phyloP scores from a whole-genome alignment of 2,888 invertebrate genomes.

The Drosophila antonietae region DNA sequence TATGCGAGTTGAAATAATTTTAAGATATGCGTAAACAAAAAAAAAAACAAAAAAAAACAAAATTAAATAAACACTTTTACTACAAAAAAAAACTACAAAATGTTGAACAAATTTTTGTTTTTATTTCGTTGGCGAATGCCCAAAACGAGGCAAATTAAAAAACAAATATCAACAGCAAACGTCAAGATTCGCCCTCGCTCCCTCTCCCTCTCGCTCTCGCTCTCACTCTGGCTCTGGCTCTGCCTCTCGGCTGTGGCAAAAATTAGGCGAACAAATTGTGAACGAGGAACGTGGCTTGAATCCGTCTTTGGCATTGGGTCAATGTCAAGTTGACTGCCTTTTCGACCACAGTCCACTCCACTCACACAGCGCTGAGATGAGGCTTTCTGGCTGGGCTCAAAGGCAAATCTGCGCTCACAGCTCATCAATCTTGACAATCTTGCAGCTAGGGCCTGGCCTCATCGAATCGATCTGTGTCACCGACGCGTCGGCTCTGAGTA shows the following conservation, averaged over 20 bases:
- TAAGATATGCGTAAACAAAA: conserved; percentile 6
- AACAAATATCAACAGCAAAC: conserved; percentile 45
- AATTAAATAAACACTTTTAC: conserved; percentile 53
- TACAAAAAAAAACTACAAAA: conserved; percentile 46
- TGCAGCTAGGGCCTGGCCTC: conserved; percentile 8
- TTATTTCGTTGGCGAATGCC: conserved; percentile 62
- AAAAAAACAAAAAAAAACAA: not conserved
- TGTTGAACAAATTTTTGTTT: conserved; percentile 36
- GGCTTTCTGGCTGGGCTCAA: conserved; percentile 32
- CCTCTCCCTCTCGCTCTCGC: not conserved
- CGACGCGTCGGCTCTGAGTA: conserved; percentile 19
- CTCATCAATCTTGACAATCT: conserved; percentile 28
- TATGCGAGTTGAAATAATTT: conserved; percentile 16
- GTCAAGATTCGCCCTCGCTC: conserved; percentile 20
- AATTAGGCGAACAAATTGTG: conserved; percentile 50
- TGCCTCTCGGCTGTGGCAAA: conserved; percentile 19
- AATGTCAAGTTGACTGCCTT: conserved; percentile 65
- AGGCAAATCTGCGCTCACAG: conserved; percentile 26
- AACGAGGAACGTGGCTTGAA: conserved; percentile 47
- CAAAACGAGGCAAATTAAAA: conserved; percentile 64
- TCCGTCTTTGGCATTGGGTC: conserved; percentile 70
- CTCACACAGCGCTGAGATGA: not conserved
- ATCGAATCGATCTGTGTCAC: conserved; percentile 43
- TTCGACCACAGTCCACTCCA: conserved; percentile 21
- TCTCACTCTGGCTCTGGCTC: not conserved